phyloP scores from a whole-genome alignment of 2,888 invertebrate species.

The Neoscelio sp. region DNA sequence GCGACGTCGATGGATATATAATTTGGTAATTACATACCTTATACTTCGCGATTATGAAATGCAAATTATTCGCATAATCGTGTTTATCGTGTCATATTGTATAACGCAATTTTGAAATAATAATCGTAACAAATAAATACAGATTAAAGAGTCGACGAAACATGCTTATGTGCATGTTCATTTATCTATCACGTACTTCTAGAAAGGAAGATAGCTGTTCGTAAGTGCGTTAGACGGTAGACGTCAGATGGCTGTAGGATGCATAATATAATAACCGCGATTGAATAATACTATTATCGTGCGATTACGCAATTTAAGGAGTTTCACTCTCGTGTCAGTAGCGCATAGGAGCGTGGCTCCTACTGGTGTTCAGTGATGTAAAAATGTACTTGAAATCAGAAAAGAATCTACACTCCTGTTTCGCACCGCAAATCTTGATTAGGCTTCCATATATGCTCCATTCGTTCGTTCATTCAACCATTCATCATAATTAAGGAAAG shows the following conservation, averaged over 20 bases:
- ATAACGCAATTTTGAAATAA: too few species aligned
- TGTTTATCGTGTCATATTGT: conserved; percentile 15
- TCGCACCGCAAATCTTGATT: neutral
- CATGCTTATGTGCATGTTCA: too few species aligned
- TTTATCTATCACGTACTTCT: conserved; percentile 35
- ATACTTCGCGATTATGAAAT: conserved; percentile 22
- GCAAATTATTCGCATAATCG: neutral
- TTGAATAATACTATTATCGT: conserved; percentile 66
- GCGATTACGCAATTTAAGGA: conserved; percentile 58
- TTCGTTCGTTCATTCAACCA: too few species aligned
- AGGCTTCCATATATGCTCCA: too few species aligned
- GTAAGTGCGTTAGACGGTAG: conserved; percentile 21
- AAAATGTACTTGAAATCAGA: conserved; percentile 42
- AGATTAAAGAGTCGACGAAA: too few species aligned
- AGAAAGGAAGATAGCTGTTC: conserved; percentile 43
- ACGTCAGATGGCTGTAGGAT: conserved; percentile 35
- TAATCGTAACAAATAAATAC: too few species aligned
- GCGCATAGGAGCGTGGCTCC: conserved; percentile 31
- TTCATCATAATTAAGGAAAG: too few species aligned
- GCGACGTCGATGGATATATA: too few species aligned
- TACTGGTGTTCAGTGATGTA: conserved; percentile 30
- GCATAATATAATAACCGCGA: conserved; percentile 48
- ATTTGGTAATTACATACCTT: too few species aligned
- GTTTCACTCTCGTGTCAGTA: conserved; percentile 67
- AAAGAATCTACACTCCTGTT: conserved; percentile 25